A percentile compares a stretch with the other conserved stretches of the same genome.
These are phyloP conservation scores for Empidonax traillii DNA, from an alignment of 2,113 vertebrate species.

Conservation along the genomic window DNA sequence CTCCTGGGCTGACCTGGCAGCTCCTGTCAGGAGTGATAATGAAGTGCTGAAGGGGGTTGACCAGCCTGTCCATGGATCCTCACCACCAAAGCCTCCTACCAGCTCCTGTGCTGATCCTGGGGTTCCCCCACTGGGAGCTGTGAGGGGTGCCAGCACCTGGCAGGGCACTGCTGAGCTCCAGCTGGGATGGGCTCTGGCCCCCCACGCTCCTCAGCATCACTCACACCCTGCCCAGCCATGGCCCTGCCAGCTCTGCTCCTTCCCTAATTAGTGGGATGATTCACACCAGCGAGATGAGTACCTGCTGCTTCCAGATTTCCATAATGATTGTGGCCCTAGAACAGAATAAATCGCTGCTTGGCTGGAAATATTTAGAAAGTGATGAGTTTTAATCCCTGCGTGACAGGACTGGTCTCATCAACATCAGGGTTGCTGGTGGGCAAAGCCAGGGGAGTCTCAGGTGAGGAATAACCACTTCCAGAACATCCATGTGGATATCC, in stretches of 20 bases:
- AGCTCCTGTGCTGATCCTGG: fast-evolving
- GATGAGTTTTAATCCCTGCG: not conserved
- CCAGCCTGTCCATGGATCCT: not conserved
- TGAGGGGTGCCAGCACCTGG: fast-evolving
- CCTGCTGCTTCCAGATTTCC: not conserved
- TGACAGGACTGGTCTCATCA: not conserved
- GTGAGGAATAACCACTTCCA: not conserved
- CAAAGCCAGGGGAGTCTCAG: not conserved
- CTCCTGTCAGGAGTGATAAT: not conserved
- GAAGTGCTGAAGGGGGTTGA: fast-evolving
- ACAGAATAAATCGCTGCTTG: not conserved
- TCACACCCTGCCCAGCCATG: fast-evolving
- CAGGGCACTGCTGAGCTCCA: fast-evolving
- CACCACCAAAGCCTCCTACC: not conserved
- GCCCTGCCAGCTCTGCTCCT: not conserved
- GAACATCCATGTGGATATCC: not conserved
- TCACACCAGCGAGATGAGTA: fast-evolving
- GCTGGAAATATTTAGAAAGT: not conserved
- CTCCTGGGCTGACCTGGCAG: not conserved
- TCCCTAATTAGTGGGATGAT: not conserved
- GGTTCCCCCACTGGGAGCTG: not conserved
- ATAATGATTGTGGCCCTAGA: not conserved
- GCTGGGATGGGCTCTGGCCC: fast-evolving
- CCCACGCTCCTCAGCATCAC: fast-evolving
- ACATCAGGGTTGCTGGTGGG: not conserved